Evolutionary conservation across 1,140 invertebrate genomes (phyloP).

Genomic region (Pteromalus puparum): DNA sequence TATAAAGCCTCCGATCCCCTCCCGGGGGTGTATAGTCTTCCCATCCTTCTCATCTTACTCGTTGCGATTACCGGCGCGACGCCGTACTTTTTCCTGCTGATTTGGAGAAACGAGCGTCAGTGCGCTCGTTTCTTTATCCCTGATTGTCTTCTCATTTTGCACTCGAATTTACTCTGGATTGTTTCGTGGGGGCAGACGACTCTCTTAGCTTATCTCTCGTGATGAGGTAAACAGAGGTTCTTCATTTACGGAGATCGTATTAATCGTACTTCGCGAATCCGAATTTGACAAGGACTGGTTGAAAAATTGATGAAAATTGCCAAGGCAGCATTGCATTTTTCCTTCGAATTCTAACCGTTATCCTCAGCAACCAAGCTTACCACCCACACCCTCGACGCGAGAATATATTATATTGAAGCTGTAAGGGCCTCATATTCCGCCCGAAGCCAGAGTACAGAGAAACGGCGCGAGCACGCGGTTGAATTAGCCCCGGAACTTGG

Average conservation of each 20-base stretch:
- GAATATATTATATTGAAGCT: background rate
- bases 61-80: conserved; percentile 15
- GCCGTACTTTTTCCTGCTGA: conserved; percentile 17
- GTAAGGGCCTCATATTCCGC: background rate
- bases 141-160: conserved; percentile 53
- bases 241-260: no score
- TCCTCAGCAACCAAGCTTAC: no score
- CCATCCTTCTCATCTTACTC: conserved; percentile 8
- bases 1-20: conserved; percentile 12
- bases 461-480: background rate
- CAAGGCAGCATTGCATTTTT: no score
- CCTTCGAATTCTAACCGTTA: no score
- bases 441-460: background rate
- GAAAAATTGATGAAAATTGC: no score
- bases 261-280: no score
- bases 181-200: background rate
- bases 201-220: background rate
- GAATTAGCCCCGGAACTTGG: background rate
- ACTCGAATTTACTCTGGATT: conserved; percentile 50
- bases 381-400: background rate
- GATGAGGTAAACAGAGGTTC: background rate
- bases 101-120: conserved; percentile 21
- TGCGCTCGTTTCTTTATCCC: conserved; percentile 29
- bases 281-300: no score
- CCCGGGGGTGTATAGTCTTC: background rate